phyloP scores from a whole-genome alignment of 1,140 invertebrate species.

The Neodiprion lecontei region DNA sequence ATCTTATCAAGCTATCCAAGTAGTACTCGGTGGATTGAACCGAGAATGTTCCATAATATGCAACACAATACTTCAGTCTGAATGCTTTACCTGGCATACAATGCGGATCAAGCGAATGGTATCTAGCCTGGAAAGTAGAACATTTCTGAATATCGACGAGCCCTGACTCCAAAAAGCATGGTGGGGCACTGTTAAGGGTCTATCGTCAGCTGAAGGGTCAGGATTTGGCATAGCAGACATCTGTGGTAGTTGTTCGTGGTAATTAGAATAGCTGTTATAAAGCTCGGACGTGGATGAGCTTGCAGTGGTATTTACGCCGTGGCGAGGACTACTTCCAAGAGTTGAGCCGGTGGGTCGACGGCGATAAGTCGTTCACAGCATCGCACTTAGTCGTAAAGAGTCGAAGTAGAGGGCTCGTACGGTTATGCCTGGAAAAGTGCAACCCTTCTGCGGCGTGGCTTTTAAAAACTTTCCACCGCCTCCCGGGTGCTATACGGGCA shows the following conservation, averaged over 20 bases:
- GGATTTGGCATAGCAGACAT: background rate
- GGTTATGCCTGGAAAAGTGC: background rate
- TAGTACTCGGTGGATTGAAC: no score
- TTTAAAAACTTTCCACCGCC: background rate
- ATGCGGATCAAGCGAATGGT: no score
- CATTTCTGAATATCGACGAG: no score
- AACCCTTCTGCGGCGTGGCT: background rate
- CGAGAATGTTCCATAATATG: no score
- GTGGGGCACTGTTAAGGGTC: no score
- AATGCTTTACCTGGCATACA: no score
- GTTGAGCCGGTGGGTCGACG: background rate
- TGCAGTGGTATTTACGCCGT: background rate
- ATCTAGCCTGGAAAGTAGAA: no score
- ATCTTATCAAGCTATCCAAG: no score
- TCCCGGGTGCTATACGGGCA: background rate
- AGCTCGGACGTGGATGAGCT: background rate
- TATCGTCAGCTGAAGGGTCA: background rate
- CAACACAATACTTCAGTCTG: no score
- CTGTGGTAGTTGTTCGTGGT: background rate
- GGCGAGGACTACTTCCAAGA: background rate
- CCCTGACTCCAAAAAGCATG: no score
- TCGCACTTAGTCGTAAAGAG: background rate
- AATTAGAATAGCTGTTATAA: background rate
- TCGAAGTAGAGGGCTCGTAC: background rate
- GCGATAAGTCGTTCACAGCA: background rate